Evolutionary conservation across 2,888 invertebrate genomes (phyloP), one percentile per base, ranked within the genome.

Genomic region (Pseudoips prasinana): DNA sequence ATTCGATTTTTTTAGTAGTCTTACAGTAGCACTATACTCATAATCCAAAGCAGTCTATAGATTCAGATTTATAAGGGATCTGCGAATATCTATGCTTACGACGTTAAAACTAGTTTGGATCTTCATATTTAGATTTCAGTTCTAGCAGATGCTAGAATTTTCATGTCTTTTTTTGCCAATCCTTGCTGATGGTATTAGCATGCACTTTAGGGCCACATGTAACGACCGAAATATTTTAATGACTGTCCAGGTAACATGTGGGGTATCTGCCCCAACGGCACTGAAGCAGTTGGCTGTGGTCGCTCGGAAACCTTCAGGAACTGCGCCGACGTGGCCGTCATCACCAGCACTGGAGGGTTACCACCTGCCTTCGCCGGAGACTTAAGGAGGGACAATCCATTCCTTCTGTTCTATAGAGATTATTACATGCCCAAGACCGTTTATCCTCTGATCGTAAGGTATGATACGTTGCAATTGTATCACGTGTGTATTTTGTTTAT

Each of bases 241-340:
- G n/a, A n/a, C 3, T 22, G 32, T 40, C 11, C 64, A 93, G 94
- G 93, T 8, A 97, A 97, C 69, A 96, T 96, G 92, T 97, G 97
- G 97, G 97, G 97, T 3, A 92, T 91, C 9, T 96, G 96, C 64
- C 79, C 91, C 0, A 96, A 96, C 70, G 96, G 96, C 24, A 95
- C 95, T 0, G 94, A 96, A 65, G 94, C 94, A 0, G 93, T 95
- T 1, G 96, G 97, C 1, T 97, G 96, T 66, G 97, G 97, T n/a
- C 91, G 92, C 46, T 95, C 96, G 5, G 97, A 97, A 82, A 96
- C 96, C 0, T 97, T 97, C 81, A 90, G 95, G 40, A 97, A 97
- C 73, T 97, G 97, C 68, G 96, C 97, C 0, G 97, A 97, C 72
- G 92, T 97, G 36, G 92, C 92, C 33, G 94, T 97, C 49, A 87